phyloP scores from a whole-genome alignment of 2,113 vertebrate species.

The Phasianus colchicus region DNA sequence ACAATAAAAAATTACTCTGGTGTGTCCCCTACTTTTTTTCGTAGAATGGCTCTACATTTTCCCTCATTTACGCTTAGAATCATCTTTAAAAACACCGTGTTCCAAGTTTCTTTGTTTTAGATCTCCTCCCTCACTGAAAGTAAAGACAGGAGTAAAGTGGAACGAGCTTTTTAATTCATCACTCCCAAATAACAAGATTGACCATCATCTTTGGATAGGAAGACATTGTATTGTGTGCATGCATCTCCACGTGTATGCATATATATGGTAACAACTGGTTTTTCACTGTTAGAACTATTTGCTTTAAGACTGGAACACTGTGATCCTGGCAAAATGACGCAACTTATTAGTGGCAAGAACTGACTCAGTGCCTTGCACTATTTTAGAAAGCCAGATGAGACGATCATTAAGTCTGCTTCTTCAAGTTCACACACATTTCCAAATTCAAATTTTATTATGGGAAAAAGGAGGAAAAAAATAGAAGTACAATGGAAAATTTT shows the following conservation, averaged over 20 bases:
- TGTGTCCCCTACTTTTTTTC: not conserved
- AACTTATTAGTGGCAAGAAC: constrained; percentile 60
- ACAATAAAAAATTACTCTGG: not conserved
- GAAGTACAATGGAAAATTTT: constrained; percentile 45
- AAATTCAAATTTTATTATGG: constrained; percentile 52
- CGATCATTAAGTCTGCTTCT: constrained; percentile 32
- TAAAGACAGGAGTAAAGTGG: not conserved
- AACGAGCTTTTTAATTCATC: not conserved
- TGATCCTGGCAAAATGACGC: constrained; percentile 58
- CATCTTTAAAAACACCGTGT: not conserved
- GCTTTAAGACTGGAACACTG: constrained; percentile 62
- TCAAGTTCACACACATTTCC: not conserved
- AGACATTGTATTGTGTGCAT: not conserved
- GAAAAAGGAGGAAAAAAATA: not conserved
- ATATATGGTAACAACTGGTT: constrained; percentile 24
- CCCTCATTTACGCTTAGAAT: not conserved
- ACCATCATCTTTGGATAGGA: not conserved
- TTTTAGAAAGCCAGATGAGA: constrained; percentile 56
- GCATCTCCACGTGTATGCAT: not conserved
- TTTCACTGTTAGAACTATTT: constrained; percentile 55
- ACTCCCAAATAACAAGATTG: not conserved
- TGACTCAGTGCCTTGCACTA: constrained; percentile 62
- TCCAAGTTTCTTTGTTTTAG: not conserved
- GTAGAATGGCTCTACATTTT: not conserved
- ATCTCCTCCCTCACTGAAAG: not conserved